phyloP scores from a whole-genome alignment of 2,113 vertebrate genomes.

The Xerus inauris region DNA sequence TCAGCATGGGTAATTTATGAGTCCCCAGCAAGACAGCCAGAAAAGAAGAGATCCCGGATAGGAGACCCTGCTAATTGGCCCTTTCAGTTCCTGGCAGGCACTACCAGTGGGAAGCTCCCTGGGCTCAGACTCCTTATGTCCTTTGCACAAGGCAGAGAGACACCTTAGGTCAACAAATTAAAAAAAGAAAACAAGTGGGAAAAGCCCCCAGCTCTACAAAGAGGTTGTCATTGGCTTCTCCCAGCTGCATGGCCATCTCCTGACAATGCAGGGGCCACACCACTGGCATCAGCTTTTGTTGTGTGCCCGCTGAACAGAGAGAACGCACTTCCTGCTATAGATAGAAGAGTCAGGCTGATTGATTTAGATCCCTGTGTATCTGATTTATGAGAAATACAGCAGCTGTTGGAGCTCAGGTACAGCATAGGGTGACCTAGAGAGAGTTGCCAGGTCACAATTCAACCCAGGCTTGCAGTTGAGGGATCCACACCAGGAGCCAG shows the following conservation, averaged over 20 bases:
- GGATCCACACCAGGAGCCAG: background rate
- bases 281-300: background rate
- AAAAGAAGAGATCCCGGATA: background rate
- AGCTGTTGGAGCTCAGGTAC: background rate
- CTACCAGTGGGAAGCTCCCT: constrained; percentile 57
- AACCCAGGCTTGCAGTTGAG: background rate
- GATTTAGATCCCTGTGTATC: background rate
- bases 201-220: constrained; percentile 22
- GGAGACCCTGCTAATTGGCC: constrained; percentile 70
- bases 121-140: constrained; percentile 50
- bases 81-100: constrained; percentile 69
- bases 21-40: background rate
- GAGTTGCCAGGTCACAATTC: background rate
- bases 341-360: background rate
- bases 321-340: background rate
- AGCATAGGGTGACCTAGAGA: background rate
- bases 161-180: constrained; percentile 38
- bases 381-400: background rate
- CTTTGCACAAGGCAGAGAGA: constrained; percentile 62
- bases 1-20: constrained; percentile 67
- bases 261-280: accelerated
- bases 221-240: constrained; percentile 12
- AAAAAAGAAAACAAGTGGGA: constrained; percentile 56
- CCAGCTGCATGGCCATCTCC: background rate
- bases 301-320: background rate